Base-by-base conservation (phyloP, 2,888 invertebrate species). In the Plagodis pulveraria region DNA sequence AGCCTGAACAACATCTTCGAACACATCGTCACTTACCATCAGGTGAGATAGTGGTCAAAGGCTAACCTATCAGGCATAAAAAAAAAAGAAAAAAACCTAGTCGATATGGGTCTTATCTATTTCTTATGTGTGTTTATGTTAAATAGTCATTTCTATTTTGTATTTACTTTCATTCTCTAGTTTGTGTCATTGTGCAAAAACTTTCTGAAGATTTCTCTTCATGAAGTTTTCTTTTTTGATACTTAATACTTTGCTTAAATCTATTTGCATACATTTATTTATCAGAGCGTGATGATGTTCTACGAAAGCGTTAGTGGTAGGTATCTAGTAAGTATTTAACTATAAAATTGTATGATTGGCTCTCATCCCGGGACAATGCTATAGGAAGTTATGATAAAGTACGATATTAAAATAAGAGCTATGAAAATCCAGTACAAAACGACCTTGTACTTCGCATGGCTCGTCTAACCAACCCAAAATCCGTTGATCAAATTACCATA, bases 401-500 rank as follows among this genome's bases (percentile, higher is more conserved):
- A 54, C 45, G 32, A 56, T 61, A 64, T 65, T 63, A 68, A 22
- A 22, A 22, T 22, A 61, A 60, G 44, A 63, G 51, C 45, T 56
- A 64, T 68, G 69, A 68, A 66, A 74, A 76, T 70, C 74, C 72
- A 72, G 76, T 71, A 73, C 73, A 53, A 60, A 72, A 72, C 78
- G 84, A 80, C 84, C 85, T 85, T 84, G 85, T 52, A 41, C 50
- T 47, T 48, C 55, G 43, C 60, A 48, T 70, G 66, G 69, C 71
- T 70, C 69, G 63, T 78, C 78, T 78, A 10, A 70, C 70, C 75
- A 67, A 72, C 67, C 70, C 70, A 78, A 82, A 84, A 80, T 81
- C 74, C 77, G 82, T 80, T 83, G 82, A 74, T 77, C 80, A 80
- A 78, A 77, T 83, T 77, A 80, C 76, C 80, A 76, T 73, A 71